Evolutionary conservation across 2,888 invertebrate species (phyloP), one percentile per base, ranked within the genome.

Genomic region (Calliphora vomitoria): DNA sequence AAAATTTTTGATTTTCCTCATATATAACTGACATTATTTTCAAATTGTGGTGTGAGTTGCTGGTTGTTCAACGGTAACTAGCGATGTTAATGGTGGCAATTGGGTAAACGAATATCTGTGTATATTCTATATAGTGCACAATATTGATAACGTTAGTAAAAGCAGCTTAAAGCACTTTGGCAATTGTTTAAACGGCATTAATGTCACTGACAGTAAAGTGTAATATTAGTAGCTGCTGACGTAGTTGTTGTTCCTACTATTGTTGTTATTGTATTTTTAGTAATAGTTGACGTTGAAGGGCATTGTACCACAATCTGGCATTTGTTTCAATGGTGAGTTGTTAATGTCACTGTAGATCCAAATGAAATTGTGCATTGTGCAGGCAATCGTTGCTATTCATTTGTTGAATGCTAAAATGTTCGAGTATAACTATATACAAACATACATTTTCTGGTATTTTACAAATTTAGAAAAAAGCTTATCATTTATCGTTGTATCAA

Each of bases 101-200:
- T 74, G 11, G 15, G 20, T 20, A 38, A 25, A 64, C 11, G n/a
- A 60, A 15, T 53, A 71, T 25, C 25, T 25, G 25, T 25, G 25
- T 18, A 18, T 47, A 15, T 62, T 55, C 18, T 25, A 5, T 13
- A 44, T 68, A 35, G 68, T 60, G 69, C 35, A 69, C 35, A 69
- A 80, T 69, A 80, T 81, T 85, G 75, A 85, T 85, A 85, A 85
- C 75, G 81, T 81, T 76, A 69, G 71, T 64, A 76, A 71, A 81
- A 85, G 58, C 71, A 76, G 85, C 75, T 85, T 69, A 80, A 75
- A 85, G 69, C 69, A 80, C 80, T 85, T 71, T 85, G 75, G 35
- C 74, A 85, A 85, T 85, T 71, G 85, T 85, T 81, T 85, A 76
- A 85, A 85, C 58, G 80, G 75, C 69, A 80, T 85, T 76, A 81